These are phyloP conservation scores for Tuberolachnus salignus DNA, from an alignment of 2,888 invertebrate species.

Conservation along the genomic window DNA sequence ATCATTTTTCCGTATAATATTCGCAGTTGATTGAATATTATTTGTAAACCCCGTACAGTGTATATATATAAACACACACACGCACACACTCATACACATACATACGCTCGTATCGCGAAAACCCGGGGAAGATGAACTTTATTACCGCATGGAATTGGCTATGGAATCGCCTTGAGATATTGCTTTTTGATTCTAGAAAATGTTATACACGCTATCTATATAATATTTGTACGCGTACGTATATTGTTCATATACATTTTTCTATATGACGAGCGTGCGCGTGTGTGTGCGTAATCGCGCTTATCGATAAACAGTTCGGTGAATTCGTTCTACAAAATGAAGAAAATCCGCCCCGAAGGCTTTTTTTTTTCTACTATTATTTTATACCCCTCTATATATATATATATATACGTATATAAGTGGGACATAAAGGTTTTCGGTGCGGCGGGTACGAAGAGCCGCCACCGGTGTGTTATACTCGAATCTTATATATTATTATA, in stretches of 20 bases:
- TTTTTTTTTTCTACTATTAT: slow-evolving; percentile 32
- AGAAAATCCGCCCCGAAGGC: slow-evolving; percentile 29
- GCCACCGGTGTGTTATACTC: slow-evolving; percentile 7
- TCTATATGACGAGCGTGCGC: no score
- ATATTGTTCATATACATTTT: slow-evolving; percentile 14
- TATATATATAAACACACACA: no score
- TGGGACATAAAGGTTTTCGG: slow-evolving; percentile 35
- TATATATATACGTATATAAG: neutral
- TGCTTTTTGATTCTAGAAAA: slow-evolving; percentile 55
- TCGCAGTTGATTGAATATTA: slow-evolving; percentile 49
- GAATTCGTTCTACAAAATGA: slow-evolving; percentile 28
- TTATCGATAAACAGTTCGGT: slow-evolving; percentile 53
- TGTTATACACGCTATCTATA: slow-evolving; percentile 9
- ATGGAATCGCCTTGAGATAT: slow-evolving; percentile 40
- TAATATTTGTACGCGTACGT: slow-evolving; percentile 10
- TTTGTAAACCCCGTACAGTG: slow-evolving; percentile 45
- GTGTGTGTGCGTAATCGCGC: neutral
- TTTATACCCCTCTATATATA: no score
- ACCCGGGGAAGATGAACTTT: slow-evolving; percentile 21
- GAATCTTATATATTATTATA: slow-evolving; percentile 28
- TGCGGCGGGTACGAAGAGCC: neutral
- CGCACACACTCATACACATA: no score
- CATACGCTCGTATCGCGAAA: neutral
- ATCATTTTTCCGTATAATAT: slow-evolving; percentile 26
- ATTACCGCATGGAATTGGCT: slow-evolving; percentile 50